phyloP scores from a whole-genome alignment of 2,888 invertebrate genomes.

The Anthoptus insignis region DNA sequence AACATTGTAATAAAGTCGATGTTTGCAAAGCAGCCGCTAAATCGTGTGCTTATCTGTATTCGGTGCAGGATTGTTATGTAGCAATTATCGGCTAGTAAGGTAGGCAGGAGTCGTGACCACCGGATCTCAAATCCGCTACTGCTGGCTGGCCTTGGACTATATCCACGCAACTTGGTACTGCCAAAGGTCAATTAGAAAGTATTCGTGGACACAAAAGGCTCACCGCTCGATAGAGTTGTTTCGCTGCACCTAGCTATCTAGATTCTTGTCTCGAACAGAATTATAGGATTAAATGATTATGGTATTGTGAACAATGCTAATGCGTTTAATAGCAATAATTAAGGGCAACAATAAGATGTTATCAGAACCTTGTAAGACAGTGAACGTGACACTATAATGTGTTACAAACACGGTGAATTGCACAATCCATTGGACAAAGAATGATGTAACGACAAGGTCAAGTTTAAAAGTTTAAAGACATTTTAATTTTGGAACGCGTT shows the following conservation, averaged over 20 bases:
- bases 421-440: constrained; percentile 46
- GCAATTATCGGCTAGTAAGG: constrained; percentile 65
- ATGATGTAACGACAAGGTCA: constrained; percentile 71
- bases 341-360: constrained; percentile 32
- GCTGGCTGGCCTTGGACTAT: constrained; percentile 80
- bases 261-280: constrained; percentile 34
- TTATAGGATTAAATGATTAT: constrained; percentile 27
- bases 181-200: constrained; percentile 82
- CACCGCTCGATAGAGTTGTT: constrained; percentile 31
- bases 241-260: constrained; percentile 20
- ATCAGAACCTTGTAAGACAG: constrained; percentile 37
- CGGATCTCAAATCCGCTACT: constrained; percentile 79
- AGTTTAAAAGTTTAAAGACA: constrained; percentile 66
- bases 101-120: constrained; percentile 74
- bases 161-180: constrained; percentile 71
- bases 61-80: constrained; percentile 55
- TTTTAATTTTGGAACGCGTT: constrained; percentile 60
- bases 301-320: constrained; percentile 27
- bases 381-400: constrained; percentile 48
- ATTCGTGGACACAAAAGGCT: constrained; percentile 49
- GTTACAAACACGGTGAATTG: constrained; percentile 47
- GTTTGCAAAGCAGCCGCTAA: constrained; percentile 39
- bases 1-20: too few relatives aligned
- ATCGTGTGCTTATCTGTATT: constrained; percentile 44
- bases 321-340: constrained; percentile 31